Percentiles rank a stretch among this genome's conserved stretches.
Evolutionary conservation across 2,888 invertebrate species (phyloP).

Genomic region (Drosophila rubida): DNA sequence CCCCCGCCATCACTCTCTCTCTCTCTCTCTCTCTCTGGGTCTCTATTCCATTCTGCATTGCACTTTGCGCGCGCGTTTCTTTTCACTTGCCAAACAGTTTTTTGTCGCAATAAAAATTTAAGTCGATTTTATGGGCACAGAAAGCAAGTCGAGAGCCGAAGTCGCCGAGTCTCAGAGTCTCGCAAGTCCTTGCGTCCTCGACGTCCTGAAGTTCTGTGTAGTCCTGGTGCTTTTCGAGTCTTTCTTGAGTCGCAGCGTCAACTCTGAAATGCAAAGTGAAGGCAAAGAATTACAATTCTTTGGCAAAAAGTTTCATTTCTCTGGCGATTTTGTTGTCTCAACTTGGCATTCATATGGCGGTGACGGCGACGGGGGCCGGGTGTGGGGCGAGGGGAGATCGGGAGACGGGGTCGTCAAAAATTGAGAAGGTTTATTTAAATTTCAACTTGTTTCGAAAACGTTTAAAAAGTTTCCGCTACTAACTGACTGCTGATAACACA

Average conservation of each 20-base stretch:
- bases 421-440: conserved; percentile 77
- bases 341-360: conserved; percentile 64
- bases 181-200: conserved; percentile 10
- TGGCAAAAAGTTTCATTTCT: conserved; percentile 68
- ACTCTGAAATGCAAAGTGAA: conserved; percentile 56
- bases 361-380: background rate
- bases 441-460: conserved; percentile 79
- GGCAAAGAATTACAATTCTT: conserved; percentile 60
- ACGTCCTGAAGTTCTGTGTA: conserved; percentile 18
- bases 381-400: background rate
- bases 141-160: conserved; percentile 50
- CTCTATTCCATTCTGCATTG: too few species aligned
- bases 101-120: conserved; percentile 76
- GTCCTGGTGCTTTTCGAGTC: conserved; percentile 6
- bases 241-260: conserved; percentile 35
- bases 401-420: conserved; percentile 65
- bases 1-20: too few species aligned
- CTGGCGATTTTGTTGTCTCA: conserved; percentile 75
- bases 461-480: conserved; percentile 78
- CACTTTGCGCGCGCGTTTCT: conserved; percentile 57
- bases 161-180: conserved; percentile 8
- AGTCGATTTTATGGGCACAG: conserved; percentile 75
- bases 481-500: conserved; percentile 78
- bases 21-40: too few species aligned
- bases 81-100: conserved; percentile 65